Base-by-base conservation (phyloP, 2,888 invertebrate genomes). In the Leptodirus hochenwartii region DNA sequence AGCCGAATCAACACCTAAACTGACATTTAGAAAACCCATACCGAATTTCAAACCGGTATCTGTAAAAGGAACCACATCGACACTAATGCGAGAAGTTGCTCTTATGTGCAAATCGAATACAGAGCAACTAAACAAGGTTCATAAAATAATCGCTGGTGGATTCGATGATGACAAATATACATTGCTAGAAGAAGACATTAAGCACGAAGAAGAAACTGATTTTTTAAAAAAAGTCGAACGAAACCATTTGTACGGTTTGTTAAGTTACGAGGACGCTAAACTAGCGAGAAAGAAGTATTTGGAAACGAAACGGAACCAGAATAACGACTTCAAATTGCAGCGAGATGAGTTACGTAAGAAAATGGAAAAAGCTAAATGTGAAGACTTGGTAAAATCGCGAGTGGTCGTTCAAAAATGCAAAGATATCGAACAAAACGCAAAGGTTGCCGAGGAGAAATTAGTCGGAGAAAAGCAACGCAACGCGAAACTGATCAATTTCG, bases 181-280 rank as follows among this genome's bases (percentile, higher is more conserved):
- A 36, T 51, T 55, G 38, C 35, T 67, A 15, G 54, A 61, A 40
- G 53, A 58, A 31, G 51, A 56, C 33, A 52, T 59, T 28, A 56
- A 62, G 25, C 50, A 58, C 44, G 53, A 59, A 40, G 53, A 47
- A 27, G 59, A 64, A 46, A 56, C 57, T 42, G 54, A 62, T 42
- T 47, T 61, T 28, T 37, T 66, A 16, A 50, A 61, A 32, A 59
- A 62, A 24, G 64, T 69, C 35, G 63, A 69, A 53, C 58, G 50
- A 39, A 69, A 68, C 46, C 69, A 68, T 49, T 45, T 69, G 22
- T 47, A 61, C 42, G 68, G 67, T 2, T 56, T 64, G 41, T 52
- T 69, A 31, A 62, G 65, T 6, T 54, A 61, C 28, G 69, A 70
- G 51, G 66, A 69, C 47, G 65, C 69, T 5, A 48, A 63, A 13